phyloP scores from a whole-genome alignment of 2,797 vertebrate genomes.

The Sebastes cheni region DNA sequence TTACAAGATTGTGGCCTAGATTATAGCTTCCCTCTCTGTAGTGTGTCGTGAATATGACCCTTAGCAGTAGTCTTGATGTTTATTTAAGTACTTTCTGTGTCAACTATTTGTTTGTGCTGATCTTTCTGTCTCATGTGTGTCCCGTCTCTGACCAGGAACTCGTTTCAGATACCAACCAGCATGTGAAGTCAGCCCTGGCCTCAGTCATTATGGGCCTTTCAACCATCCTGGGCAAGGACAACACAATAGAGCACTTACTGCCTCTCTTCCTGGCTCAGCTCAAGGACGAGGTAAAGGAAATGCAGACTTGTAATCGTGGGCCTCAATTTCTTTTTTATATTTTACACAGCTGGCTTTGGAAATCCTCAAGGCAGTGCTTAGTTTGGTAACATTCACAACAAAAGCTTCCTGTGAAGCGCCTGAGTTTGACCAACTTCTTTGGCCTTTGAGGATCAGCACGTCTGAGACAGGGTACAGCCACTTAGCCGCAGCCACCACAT shows the following conservation, averaged over 20 bases:
- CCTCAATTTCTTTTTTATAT: background rate
- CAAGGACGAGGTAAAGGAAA: constrained; percentile 87
- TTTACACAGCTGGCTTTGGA: constrained; percentile 9
- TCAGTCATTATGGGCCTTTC: constrained; percentile 91
- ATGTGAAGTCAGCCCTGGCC: constrained; percentile 90
- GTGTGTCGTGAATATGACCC: constrained; percentile 20
- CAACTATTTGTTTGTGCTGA: constrained; percentile 38
- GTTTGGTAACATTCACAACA: background rate
- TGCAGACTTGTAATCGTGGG: background rate
- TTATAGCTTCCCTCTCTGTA: constrained; percentile 4
- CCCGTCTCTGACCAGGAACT: constrained; percentile 77
- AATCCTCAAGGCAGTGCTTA: background rate
- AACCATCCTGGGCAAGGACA: constrained; percentile 90
- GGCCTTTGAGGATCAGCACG: background rate
- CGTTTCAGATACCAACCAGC: constrained; percentile 90
- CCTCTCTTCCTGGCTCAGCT: constrained; percentile 90
- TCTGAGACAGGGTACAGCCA: constrained; percentile 20
- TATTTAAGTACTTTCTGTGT: constrained; percentile 13
- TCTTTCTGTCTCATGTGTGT: constrained; percentile 40
- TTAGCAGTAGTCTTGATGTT: constrained; percentile 5
- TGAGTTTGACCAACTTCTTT: constrained; percentile 2
- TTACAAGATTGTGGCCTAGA: background rate
- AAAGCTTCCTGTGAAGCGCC: background rate
- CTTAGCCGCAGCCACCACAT: constrained; percentile 6
- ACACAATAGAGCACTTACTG: constrained; percentile 89